phyloP scores from a whole-genome alignment of 2,797 vertebrate genomes.

The Leptoclinus maculatus region DNA sequence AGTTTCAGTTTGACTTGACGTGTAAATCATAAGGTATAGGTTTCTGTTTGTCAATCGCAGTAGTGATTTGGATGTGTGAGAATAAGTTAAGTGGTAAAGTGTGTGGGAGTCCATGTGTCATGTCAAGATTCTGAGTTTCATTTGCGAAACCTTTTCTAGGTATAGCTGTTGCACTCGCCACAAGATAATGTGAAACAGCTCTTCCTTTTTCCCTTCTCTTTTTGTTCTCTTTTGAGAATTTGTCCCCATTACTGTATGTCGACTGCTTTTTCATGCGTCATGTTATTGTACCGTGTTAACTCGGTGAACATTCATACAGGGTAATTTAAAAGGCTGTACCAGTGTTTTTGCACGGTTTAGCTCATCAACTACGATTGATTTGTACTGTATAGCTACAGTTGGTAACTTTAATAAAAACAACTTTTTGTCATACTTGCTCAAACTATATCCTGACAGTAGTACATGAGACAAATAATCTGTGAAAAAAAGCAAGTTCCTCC shows the following conservation, averaged over 20 bases:
- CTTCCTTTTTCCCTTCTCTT: slow-evolving; percentile 34
- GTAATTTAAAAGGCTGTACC: not conserved
- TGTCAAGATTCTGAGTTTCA: slow-evolving; percentile 36
- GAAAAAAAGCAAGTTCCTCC: no score
- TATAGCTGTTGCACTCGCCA: slow-evolving; percentile 34
- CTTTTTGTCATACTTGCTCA: not conserved
- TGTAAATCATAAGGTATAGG: slow-evolving; percentile 30
- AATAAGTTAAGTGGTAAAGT: slow-evolving; percentile 26
- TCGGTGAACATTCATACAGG: not conserved
- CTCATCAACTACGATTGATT: not conserved
- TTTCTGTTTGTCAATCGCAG: slow-evolving; percentile 73
- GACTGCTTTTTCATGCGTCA: not conserved
- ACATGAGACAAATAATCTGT: no score
- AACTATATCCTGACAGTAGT: no score
- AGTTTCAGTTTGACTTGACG: slow-evolving; percentile 77
- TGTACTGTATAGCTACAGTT: not conserved
- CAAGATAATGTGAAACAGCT: slow-evolving; percentile 33
- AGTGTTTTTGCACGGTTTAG: not conserved
- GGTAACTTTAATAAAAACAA: not conserved
- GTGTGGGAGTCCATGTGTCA: slow-evolving; percentile 55
- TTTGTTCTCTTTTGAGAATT: slow-evolving; percentile 27
- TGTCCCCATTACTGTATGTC: slow-evolving; percentile 1
- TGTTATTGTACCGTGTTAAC: not conserved
- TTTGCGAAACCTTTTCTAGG: slow-evolving; percentile 54
- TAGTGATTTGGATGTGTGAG: slow-evolving; percentile 66